Percentiles rank a stretch among this genome's conserved stretches.
Evolutionary conservation across 1,140 invertebrate genomes (phyloP).

Genomic region (Eupristina koningsbergeri): DNA sequence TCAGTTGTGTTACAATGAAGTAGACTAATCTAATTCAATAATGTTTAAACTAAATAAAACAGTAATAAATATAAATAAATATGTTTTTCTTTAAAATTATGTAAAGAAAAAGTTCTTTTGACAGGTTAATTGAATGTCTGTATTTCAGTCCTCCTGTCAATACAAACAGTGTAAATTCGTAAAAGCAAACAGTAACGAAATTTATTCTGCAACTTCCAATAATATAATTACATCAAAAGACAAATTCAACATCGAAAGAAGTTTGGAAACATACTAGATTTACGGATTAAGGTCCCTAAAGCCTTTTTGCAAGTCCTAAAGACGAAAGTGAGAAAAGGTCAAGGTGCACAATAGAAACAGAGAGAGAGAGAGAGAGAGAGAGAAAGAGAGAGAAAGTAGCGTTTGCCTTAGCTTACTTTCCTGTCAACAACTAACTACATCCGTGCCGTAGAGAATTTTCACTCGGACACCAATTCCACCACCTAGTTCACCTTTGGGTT

Average conservation of each 20-base stretch:
- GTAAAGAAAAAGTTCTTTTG: neutral
- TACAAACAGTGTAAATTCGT: neutral
- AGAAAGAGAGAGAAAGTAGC: constrained; percentile 44
- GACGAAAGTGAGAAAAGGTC: neutral
- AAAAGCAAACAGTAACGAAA: neutral
- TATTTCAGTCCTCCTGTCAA: neutral
- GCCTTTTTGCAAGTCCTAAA: constrained; percentile 49
- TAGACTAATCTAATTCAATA: neutral
- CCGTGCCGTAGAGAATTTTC: constrained; percentile 51
- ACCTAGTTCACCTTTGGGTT: constrained; percentile 15
- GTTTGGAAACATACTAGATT: neutral
- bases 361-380: neutral
- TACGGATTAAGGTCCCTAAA: constrained; percentile 55
- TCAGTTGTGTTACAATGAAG: too few relatives aligned
- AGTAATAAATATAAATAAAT: too few relatives aligned
- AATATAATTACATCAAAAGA: neutral
- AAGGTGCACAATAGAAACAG: neutral
- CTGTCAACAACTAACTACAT: constrained; percentile 66
- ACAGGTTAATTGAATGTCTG: neutral
- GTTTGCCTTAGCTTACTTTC: constrained; percentile 52
- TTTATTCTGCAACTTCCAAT: neutral
- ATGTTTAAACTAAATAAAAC: too few relatives aligned
- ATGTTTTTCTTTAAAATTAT: too few relatives aligned
- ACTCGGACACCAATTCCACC: neutral
- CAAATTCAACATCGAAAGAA: neutral